phyloP scores from a whole-genome alignment of 92 coral and sea anemone species.

The Phymanthus crucifer region DNA sequence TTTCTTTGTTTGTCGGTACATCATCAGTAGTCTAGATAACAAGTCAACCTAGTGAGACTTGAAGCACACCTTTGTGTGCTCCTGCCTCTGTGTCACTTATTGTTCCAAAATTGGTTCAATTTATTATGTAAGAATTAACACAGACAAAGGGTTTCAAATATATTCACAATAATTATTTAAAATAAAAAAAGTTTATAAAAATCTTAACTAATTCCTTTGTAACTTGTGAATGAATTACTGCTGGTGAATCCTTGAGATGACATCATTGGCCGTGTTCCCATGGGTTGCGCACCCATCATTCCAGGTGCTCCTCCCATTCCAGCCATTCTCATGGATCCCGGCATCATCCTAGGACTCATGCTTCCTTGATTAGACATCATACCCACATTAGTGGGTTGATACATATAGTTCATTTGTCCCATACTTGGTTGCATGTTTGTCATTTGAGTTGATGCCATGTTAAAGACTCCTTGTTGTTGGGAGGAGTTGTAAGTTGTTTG shows the following conservation, averaged over 20 bases:
- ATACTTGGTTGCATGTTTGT: constrained; percentile 50
- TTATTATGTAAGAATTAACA: constrained; percentile 4
- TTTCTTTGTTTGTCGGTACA: not conserved
- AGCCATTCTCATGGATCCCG: constrained; percentile 37
- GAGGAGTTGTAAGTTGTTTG: constrained; percentile 36
- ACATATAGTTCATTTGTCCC: constrained; percentile 65
- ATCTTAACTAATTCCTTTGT: constrained; percentile 80
- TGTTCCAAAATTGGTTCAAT: constrained; percentile 4
- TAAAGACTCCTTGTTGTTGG: constrained; percentile 21
- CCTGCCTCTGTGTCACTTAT: not conserved
- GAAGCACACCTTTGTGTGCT: constrained; percentile 5
- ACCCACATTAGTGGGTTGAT: constrained; percentile 55
- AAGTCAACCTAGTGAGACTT: not conserved
- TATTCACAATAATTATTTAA: constrained; percentile 32
- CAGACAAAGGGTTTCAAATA: not conserved
- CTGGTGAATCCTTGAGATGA: constrained; percentile 64
- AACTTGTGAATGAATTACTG: constrained; percentile 59
- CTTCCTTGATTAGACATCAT: constrained; percentile 57
- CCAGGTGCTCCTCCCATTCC: constrained; percentile 44
- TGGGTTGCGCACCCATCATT: constrained; percentile 48
- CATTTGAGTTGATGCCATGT: constrained; percentile 55
- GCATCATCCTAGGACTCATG: constrained; percentile 45
- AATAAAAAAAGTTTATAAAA: constrained; percentile 25
- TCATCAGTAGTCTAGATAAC: not conserved
- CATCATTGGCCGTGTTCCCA: constrained; percentile 56